phyloP scores from a whole-genome alignment of 1,140 invertebrate species.

The Pogonomyrmex barbatus region DNA sequence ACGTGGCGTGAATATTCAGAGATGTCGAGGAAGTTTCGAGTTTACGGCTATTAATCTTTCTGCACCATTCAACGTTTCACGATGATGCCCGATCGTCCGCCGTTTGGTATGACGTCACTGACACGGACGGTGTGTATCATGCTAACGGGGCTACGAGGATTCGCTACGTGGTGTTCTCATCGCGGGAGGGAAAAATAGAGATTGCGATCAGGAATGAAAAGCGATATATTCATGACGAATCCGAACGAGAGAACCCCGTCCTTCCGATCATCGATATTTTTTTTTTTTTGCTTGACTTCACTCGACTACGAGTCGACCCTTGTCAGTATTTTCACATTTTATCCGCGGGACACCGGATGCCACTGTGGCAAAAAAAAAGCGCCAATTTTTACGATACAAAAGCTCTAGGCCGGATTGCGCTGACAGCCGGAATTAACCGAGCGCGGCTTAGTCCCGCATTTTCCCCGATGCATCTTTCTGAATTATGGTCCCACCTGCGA shows the following conservation, averaged over 20 bases:
- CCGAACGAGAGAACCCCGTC: slow-evolving; percentile 16
- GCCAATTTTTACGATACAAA: slow-evolving; percentile 45
- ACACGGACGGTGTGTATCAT: slow-evolving; percentile 48
- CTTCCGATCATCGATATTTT: slow-evolving; percentile 52
- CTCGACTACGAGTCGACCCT: slow-evolving; percentile 22
- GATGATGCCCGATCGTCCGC: slow-evolving; percentile 38
- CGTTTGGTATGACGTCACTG: slow-evolving; percentile 46
- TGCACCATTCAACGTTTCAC: slow-evolving; percentile 22
- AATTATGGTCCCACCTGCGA: background rate
- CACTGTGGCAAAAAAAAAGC: slow-evolving; percentile 4
- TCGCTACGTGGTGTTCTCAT: background rate
- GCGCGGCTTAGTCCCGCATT: background rate
- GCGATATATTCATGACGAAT: slow-evolving; percentile 21
- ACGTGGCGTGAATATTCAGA: slow-evolving; percentile 43
- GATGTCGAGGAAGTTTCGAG: slow-evolving; percentile 47
- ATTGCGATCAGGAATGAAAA: slow-evolving; percentile 48
- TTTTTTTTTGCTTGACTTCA: slow-evolving; percentile 56
- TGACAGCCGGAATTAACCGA: slow-evolving; percentile 14
- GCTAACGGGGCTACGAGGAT: slow-evolving; percentile 33
- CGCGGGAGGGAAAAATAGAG: slow-evolving; percentile 25
- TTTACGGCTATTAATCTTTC: slow-evolving; percentile 62
- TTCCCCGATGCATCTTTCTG: background rate
- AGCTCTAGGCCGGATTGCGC: slow-evolving; percentile 23
- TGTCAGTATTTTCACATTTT: slow-evolving; percentile 55
- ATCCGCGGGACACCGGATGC: background rate